Evolutionary conservation across 2,113 vertebrate genomes (phyloP), one percentile per base, ranked within the genome.

Genomic region (Cyphomyrus discorhynchus): DNA sequence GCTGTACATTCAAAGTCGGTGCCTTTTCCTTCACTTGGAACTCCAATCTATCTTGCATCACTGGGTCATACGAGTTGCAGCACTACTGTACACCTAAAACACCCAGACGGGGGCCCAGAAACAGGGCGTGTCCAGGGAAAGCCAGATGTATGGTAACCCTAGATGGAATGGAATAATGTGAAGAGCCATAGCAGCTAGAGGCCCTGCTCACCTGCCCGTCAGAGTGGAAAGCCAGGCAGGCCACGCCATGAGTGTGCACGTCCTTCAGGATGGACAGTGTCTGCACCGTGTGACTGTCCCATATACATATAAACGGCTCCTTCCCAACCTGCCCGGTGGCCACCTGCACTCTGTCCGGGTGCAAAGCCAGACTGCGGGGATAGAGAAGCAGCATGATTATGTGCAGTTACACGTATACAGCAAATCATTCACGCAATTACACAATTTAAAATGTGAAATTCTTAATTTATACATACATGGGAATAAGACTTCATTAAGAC

Each of bases 281-380:
- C 92, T 97, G 97, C 86, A 97, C 93, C 0, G 94, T 94, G 90
- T 98, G 97, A 1, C 97, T 97, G 93, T 99, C 98, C 98, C 98
- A 99, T 92, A 99, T 93, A 83, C 98, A 99, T 91, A 99, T 96
- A 90, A 96, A 98, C 0, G 98, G 98, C 46, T 99, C 98, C 90
- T 98, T 98, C 3, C 98, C 98, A 87, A 99, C 98, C 93, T 99
- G 98, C 89, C 98, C 98, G 0, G 98, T 99, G 7, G 98, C 98
- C 90, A 99, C 98, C 53, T 98, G 95, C 84, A 96, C 95, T 96
- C 96, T 98, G 92, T 99, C 98, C 0, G 98, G 98, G 83, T 99
- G 98, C 91, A 99, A 95, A 50, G 98, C 97, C 56, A 99, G 97
- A 93, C 98, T 99, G 96, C 84, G 92, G 94, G 45, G 0, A 42